Base-by-base conservation (phyloP, 1,140 invertebrate species). In the Drosophila gunungcola region DNA sequence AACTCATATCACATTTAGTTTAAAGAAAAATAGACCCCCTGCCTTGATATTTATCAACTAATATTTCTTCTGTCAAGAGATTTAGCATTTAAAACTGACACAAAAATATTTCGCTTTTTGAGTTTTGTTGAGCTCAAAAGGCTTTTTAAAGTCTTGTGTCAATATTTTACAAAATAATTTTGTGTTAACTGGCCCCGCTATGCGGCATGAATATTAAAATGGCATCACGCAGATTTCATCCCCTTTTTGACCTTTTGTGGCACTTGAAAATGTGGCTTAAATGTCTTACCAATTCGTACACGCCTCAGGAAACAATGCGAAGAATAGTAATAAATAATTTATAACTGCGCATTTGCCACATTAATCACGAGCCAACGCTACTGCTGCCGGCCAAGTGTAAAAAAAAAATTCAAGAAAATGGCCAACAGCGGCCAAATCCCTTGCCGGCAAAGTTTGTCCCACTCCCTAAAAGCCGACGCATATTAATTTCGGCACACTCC, bases 251-350 rank as follows among this genome's bases (percentile, higher is more conserved):
- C 58, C 43, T 75, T 36, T 57, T 64, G 69, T 49, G 57, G 63
- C 61, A 82, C 65, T 88, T 62, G 39, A 69, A 86, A 86, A 79
- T 88, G 76, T 86, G 75, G 75, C 79, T 83, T 83, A 83, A 86
- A 83, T 89, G 83, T 82, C 67, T 86, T 86, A 73, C 75, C 79
- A 53, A 88, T 88, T 72, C 64, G 79, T 53, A 77, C 72, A 77
- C 84, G 83, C 84, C 80, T 53, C 79, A 65, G 57, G 78, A 78
- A 79, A 83, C 79, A 89, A 88, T 86, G 75, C 84, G 62, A 88
- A 77, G 67, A 88, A 89, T 89, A 84, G 76, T 88, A 88, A 88
- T 89, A 88, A 88, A 88, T 88, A 88, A 88, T 88, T 88, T 88
- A 88, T 89, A 89, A 88, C 76, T 88, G 76, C 83, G 83, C 83